These are phyloP conservation scores for Mesoclemmys tuberculata DNA, from an alignment of 2,113 vertebrate species.

Conservation along the genomic window DNA sequence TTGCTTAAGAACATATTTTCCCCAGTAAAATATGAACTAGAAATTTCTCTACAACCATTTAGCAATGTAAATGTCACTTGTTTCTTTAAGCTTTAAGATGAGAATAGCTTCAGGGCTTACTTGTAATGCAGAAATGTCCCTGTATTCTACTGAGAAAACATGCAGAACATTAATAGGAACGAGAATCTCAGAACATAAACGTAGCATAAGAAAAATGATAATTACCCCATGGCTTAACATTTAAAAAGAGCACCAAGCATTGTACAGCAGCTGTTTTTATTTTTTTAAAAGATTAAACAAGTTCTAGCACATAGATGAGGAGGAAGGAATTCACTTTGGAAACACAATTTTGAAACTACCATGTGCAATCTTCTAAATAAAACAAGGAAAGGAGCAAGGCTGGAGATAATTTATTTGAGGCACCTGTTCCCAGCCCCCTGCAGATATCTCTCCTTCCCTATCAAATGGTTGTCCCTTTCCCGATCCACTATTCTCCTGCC, in stretches of 20 bases:
- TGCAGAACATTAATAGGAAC: slow-evolving; percentile 78
- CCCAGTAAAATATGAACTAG: slow-evolving; percentile 68
- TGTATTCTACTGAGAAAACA: slow-evolving; percentile 81
- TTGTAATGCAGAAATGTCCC: slow-evolving; percentile 81
- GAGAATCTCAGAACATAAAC: slow-evolving; percentile 77
- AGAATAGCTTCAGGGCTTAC: slow-evolving; percentile 77
- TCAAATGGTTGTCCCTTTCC: slow-evolving; percentile 50
- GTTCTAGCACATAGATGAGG: slow-evolving; percentile 56
- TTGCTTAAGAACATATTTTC: slow-evolving; percentile 52
- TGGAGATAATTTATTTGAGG: slow-evolving; percentile 30
- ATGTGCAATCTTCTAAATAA: slow-evolving; percentile 9
- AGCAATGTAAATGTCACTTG: slow-evolving; percentile 78
- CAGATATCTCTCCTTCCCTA: slow-evolving; percentile 29
- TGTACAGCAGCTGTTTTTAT: slow-evolving; percentile 67
- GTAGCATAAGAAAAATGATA: slow-evolving; percentile 80
- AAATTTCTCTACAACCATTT: slow-evolving; percentile 69
- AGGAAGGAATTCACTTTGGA: slow-evolving; percentile 48
- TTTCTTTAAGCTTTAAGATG: slow-evolving; percentile 76
- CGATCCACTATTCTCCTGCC: slow-evolving; percentile 62
- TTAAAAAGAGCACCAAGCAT: slow-evolving; percentile 74
- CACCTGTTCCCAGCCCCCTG: slow-evolving; percentile 59
- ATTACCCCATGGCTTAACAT: slow-evolving; percentile 80
- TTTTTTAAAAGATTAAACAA: slow-evolving; percentile 47
- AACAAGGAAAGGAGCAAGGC: slow-evolving; percentile 23
- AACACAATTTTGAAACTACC: slow-evolving; percentile 65